Conservation (phyloP, 2,888 invertebrate species). For the Oligia latruncula region DNA sequence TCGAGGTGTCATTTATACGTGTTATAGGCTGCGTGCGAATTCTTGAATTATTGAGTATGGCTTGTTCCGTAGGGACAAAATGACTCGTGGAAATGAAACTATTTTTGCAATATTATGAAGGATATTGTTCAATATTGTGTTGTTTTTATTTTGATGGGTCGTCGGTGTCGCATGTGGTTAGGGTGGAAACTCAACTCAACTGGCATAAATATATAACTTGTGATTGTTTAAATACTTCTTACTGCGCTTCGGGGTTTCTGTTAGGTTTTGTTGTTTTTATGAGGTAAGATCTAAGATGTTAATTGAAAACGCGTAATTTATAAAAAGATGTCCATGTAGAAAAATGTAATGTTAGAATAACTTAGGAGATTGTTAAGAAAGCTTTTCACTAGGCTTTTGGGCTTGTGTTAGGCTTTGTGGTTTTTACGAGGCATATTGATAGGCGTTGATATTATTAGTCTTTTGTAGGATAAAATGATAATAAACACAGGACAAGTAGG, state of each 20-base stretch:
- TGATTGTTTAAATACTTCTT: neutral
- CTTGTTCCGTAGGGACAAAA: slow-evolving; percentile 52
- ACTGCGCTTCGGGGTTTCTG: neutral
- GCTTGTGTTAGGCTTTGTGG: neutral
- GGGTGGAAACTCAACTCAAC: neutral
- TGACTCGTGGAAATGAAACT: slow-evolving; percentile 49
- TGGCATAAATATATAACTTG: neutral
- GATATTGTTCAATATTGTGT: slow-evolving; percentile 40
- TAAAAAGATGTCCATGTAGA: neutral
- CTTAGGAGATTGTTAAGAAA: neutral
- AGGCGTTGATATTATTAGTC: neutral
- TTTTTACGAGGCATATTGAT: neutral
- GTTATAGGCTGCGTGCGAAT: slow-evolving; percentile 30
- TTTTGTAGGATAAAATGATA: neutral
- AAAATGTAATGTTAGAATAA: neutral
- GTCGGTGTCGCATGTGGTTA: neutral
- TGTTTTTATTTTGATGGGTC: slow-evolving; percentile 18
- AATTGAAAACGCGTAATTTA: neutral
- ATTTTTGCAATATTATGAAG: slow-evolving; percentile 41
- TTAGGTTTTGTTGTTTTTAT: too few species aligned
- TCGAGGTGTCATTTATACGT: slow-evolving; percentile 57
- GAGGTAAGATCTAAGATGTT: neutral
- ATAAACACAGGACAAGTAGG: neutral
- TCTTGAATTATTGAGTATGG: slow-evolving; percentile 56
- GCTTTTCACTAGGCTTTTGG: neutral